Evolutionary conservation across 2,797 vertebrate genomes (phyloP).

Genomic region (Cetoscarus ocellatus): DNA sequence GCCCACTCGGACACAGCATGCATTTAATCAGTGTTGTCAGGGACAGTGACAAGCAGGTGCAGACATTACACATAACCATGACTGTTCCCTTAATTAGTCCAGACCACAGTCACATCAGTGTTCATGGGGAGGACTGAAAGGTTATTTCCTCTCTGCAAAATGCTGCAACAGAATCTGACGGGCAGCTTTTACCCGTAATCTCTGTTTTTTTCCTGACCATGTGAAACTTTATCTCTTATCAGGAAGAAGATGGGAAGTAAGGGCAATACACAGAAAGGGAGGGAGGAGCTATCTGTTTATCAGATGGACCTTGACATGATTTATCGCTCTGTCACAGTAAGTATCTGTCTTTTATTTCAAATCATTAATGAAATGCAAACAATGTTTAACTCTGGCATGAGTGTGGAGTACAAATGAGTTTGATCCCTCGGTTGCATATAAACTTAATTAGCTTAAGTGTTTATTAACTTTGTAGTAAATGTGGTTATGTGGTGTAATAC

Average conservation of each 20-base stretch:
- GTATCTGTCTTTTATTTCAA: slow-evolving; percentile 31
- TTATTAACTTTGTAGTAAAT: slow-evolving; percentile 8
- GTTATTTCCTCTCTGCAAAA: slow-evolving; percentile 33
- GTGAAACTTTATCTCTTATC: slow-evolving; percentile 14
- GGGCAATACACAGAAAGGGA: slow-evolving; percentile 1
- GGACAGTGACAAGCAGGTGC: slow-evolving; percentile 65
- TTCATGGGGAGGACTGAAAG: slow-evolving; percentile 29
- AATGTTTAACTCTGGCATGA: slow-evolving; percentile 29
- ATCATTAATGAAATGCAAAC: slow-evolving; percentile 58
- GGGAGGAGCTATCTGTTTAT: slow-evolving; percentile 71
- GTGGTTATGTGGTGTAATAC: slow-evolving; percentile 14
- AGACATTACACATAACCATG: slow-evolving; percentile 43
- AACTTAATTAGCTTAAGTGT: slow-evolving; percentile 16
- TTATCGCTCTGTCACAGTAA: slow-evolving; percentile 47
- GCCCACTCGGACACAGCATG: slow-evolving; percentile 27
- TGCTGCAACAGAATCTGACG: slow-evolving; percentile 9
- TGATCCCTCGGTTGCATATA: background rate
- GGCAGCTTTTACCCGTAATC: background rate
- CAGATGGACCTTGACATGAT: slow-evolving; percentile 70
- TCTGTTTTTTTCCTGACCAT: slow-evolving; percentile 3
- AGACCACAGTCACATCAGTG: slow-evolving; percentile 32
- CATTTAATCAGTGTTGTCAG: slow-evolving; percentile 65
- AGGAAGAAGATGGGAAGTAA: slow-evolving; percentile 1
- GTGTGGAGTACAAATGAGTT: slow-evolving; percentile 14
- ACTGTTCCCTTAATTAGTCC: slow-evolving; percentile 59